These are phyloP conservation scores for Mystacornis crossleyi DNA, from an alignment of 2,113 vertebrate genomes.

Conservation along the genomic window DNA sequence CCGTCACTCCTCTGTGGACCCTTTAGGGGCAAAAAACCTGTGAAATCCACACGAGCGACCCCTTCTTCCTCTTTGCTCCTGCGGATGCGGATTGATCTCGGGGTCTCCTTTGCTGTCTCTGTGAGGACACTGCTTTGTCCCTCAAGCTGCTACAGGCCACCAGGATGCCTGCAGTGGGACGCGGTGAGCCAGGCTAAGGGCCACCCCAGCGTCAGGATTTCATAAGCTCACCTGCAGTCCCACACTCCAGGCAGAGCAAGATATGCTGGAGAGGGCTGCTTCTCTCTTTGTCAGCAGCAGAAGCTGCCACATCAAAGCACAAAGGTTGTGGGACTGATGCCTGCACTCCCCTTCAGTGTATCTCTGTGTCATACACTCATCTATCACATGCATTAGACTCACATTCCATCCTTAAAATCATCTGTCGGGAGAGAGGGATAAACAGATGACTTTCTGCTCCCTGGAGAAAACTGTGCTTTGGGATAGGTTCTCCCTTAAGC, in stretches of 20 bases:
- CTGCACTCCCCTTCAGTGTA: neutral
- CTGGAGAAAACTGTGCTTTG: neutral
- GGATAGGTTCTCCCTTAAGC: neutral
- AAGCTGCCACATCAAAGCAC: neutral
- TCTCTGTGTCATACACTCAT: neutral
- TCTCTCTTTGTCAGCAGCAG: neutral
- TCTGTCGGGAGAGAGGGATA: neutral
- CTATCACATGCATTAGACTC: neutral
- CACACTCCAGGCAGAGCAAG: neutral
- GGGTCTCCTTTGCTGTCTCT: no score
- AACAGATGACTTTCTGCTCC: neutral
- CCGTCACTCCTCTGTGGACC: no score
- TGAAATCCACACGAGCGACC: no score
- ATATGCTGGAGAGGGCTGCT: neutral
- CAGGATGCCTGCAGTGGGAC: no score
- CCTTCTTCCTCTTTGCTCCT: no score
- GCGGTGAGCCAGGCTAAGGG: no score
- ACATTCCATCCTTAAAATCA: neutral
- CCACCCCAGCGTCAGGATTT: no score
- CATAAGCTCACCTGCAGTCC: neutral
- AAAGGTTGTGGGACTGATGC: neutral
- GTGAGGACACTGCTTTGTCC: no score
- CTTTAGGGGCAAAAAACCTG: no score
- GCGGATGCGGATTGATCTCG: no score
- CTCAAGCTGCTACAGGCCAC: no score